Base-by-base conservation (phyloP, 2,888 invertebrate species). In the Cantharis rufa region DNA sequence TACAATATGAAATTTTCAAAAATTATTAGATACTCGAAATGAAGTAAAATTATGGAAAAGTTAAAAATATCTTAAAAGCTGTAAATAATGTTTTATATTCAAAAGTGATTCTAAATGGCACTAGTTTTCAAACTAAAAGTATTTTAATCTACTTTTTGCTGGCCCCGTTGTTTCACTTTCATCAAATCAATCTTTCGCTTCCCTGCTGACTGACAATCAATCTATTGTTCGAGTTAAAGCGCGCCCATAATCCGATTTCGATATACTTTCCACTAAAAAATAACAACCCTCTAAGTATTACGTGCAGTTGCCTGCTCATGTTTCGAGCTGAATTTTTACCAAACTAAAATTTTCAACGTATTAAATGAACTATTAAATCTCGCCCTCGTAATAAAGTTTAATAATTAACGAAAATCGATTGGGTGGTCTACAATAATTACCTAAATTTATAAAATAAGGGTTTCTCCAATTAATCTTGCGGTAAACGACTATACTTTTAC, bases 131-230 rank as follows among this genome's bases (percentile, higher is more conserved):
- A 79, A 48, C 75, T 77, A 75, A 78, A 78, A 78, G 78, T 75
- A 78, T 78, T 78, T 78, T 78, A 78, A 78, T 78, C 75, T 78
- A 75, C 78, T 75, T 78, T 78, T 78, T 78, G 71, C 72, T 71
- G 62, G 66, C 71, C 75, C 73, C 72, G 72, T 78, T 78, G 78
- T 78, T 78, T 78, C 78, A 78, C 78, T 78, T 82, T 83, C 84
- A 83, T 83, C 84, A 83, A 84, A 85, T 85, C 85, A 85, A 86
- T 85, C 86, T 86, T 84, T 80, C 80, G 81, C 80, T 81, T 80
- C 82, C 81, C 82, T 82, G 82, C 82, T 83, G 85, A 84, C 85
- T 84, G 84, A 84, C 84, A 83, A 85, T 86, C 86, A 85, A 85
- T 86, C 85, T 85, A 84, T 83, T 83, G 82, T 82, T 82, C 81